Percentiles rank a stretch among this genome's conserved stretches.
phyloP scores from a whole-genome alignment of 2,113 vertebrate species.

The Ardeotis arabs region DNA sequence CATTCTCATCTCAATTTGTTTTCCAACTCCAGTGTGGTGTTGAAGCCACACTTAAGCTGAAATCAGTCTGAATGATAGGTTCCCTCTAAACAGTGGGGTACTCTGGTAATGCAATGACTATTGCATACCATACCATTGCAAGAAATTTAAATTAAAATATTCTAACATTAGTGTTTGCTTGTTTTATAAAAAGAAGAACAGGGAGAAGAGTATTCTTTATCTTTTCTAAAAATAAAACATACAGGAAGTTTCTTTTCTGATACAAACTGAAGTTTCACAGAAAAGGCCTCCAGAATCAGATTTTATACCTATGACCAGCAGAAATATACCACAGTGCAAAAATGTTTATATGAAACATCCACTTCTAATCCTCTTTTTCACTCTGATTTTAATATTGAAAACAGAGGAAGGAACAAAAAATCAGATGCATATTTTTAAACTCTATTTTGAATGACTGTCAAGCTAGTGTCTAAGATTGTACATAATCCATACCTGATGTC shows the following conservation, averaged over 20 bases:
- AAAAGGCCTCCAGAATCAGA: background rate
- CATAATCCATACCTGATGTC: background rate
- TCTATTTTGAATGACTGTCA: background rate
- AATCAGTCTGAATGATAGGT: background rate
- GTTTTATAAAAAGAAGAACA: background rate
- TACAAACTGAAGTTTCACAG: background rate
- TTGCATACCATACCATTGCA: background rate
- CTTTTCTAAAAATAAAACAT: background rate
- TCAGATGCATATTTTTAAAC: background rate
- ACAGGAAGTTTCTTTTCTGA: background rate
- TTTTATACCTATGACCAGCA: background rate
- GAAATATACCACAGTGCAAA: background rate
- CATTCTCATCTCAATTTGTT: background rate
- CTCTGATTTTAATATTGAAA: background rate
- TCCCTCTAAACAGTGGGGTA: background rate
- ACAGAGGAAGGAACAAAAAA: background rate
- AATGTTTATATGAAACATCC: background rate
- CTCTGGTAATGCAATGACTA: background rate
- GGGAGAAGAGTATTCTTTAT: background rate
- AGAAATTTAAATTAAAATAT: background rate
- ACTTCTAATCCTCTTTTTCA: background rate
- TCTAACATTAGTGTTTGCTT: background rate
- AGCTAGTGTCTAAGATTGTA: background rate
- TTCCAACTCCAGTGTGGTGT: background rate
- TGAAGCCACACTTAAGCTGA: background rate